A percentile compares a stretch with the other conserved stretches of the same genome.
Evolutionary conservation across 2,888 invertebrate species (phyloP).

Genomic region (Monopis laevigella): DNA sequence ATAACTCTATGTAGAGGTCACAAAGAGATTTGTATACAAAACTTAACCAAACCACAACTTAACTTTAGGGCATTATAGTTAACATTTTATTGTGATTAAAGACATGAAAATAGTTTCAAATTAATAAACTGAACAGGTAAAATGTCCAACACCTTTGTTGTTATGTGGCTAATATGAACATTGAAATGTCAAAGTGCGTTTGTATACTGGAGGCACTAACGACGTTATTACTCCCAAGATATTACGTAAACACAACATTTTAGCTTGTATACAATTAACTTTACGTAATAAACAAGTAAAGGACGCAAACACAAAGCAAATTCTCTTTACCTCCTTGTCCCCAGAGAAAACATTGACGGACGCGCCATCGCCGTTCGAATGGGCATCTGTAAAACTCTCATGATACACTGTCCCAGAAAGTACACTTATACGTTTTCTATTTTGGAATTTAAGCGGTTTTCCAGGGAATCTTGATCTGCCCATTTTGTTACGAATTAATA

Average conservation of each 20-base stretch:
- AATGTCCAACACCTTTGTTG: too few species aligned
- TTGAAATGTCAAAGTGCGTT: constrained; percentile 44
- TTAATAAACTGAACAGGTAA: too few species aligned
- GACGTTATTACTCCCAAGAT: constrained; percentile 33
- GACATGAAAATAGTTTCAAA: too few species aligned
- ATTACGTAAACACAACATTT: constrained; percentile 62
- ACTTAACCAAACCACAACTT: too few species aligned
- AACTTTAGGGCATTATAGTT: too few species aligned
- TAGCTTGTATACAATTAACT: constrained; percentile 29
- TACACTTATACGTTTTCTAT: constrained; percentile 86
- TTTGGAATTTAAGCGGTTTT: constrained; percentile 87
- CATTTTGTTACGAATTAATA: constrained; percentile 71
- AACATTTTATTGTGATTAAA: too few species aligned
- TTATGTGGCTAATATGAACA: constrained; percentile 48
- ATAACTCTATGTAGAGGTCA: too few species aligned
- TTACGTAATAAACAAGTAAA: constrained; percentile 28
- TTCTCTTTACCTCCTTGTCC: constrained; percentile 56
- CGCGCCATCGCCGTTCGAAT: constrained; percentile 54
- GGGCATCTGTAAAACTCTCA: constrained; percentile 54
- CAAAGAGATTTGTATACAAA: too few species aligned
- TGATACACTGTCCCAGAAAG: constrained; percentile 70
- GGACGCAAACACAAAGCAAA: constrained; percentile 23
- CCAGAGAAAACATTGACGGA: constrained; percentile 54
- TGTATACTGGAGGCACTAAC: constrained; percentile 28
- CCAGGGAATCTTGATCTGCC: constrained; percentile 88